Base-by-base conservation (phyloP, 64 coral and sea anemone genomes). In the Montipora sp. region DNA sequence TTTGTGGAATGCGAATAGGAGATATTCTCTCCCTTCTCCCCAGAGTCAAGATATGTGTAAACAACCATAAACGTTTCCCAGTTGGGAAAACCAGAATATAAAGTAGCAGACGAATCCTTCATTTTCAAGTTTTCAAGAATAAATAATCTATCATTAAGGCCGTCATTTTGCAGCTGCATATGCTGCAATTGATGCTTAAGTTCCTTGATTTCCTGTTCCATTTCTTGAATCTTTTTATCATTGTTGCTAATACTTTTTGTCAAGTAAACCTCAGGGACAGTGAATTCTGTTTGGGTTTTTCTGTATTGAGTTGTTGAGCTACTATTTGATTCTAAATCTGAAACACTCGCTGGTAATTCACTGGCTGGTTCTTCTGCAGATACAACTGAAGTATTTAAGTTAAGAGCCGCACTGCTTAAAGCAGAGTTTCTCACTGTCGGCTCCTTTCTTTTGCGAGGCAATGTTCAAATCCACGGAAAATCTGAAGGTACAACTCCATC, bases 381-480 rank as follows among this genome's bases (percentile, higher is more conserved):
- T 22, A 14, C 75, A 77, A 22, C 75, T 46, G 75, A 77, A 77
- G 75, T 45, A 77, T 48, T 77, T 77, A 45, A 45, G 44, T 45
- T 77, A 48, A 0, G 3, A 77, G 75, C 75, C 24, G 9, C 10
- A 45, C 24, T 48, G 36, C 24, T 57, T 44, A 48, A 67, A 15
- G 12, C 21, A 14, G 59, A 84, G n/a, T 68, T 67, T 80, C 85
- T 94, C 43, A 27, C 77, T 58, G 75, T 84, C 16, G 77, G 94
- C 68, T 27, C 27, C 45, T 95, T 92, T 91, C 94, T 63, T 77
- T 95, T 95, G 61, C 78, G 83, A 76, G 94, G 89, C 36, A 83
- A 91, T 53, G 88, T 79, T 43, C 88, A 76, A 90, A 87, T 86
- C 88, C 88, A 91, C 5, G 73, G 47, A 90, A 95, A 95, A 72